Conservation (phyloP, 2,888 invertebrate genomes). For the Ferdinandea cuprea region DNA sequence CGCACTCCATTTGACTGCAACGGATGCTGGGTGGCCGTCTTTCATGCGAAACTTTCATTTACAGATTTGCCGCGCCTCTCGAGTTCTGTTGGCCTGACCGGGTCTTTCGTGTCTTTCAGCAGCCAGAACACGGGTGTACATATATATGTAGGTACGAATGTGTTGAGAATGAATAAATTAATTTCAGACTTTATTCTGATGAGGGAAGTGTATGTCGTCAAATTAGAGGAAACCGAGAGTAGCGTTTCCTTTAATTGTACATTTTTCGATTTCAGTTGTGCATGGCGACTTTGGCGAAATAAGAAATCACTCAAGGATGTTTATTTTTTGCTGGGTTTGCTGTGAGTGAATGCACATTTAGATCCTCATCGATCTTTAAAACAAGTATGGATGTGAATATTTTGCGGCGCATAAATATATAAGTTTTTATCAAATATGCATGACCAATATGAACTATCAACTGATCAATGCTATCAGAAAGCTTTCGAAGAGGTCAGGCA, state of each 20-base stretch:
- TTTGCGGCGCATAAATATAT: no score
- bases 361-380: no score
- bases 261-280: constrained; percentile 22
- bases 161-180: constrained; percentile 49
- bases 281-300: constrained; percentile 27
- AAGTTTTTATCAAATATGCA: no score
- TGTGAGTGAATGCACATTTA: background rate
- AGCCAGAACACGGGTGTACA: no score
- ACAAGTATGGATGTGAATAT: no score
- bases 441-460: no score
- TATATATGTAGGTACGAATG: no score
- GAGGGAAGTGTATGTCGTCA: constrained; percentile 38
- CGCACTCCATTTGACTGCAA: constrained; percentile 54
- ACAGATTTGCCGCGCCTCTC: constrained; percentile 18
- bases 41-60: constrained; percentile 54
- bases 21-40: constrained; percentile 49
- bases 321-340: background rate
- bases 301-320: constrained; percentile 3
- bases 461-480: no score
- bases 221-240: constrained; percentile 45
- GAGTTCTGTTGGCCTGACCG: background rate
- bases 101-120: constrained; percentile 6
- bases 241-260: constrained; percentile 21
- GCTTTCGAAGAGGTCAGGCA: no score
- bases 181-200: constrained; percentile 20